Base-by-base conservation (phyloP, 1,140 invertebrate species). In the Tetragnatha versicolor region DNA sequence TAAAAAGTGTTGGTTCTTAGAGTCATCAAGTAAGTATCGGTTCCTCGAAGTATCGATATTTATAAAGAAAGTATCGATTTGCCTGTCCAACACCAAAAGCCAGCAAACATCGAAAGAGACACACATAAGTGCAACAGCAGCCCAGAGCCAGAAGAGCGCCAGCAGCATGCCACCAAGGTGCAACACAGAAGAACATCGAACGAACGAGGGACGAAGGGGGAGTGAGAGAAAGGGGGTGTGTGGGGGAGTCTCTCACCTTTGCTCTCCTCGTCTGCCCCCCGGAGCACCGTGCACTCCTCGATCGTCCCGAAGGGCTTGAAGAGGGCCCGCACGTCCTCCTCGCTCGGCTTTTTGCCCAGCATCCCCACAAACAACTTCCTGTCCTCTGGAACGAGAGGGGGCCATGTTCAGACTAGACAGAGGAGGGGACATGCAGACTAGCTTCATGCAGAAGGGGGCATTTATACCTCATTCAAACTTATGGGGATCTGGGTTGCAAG, bases 321-420 rank as follows among this genome's bases (percentile, higher is more conserved):
- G 85, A 99, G 89, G 88, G 96, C 93, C 87, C 94, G 91, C 82
- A 99, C 94, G 92, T 98, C 97, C 85, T 99, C 97, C 91, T 99
- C 98, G 83, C 93, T 95, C 87, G 99, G 97, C 90, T 98, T 95
- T 89, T 99, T 99, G 89, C 95, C 98, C 85, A 99, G 93, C 97
- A 99, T 99, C 86, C 98, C 98, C 89, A 99, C 95, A 90, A 99
- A 99, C 89, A 99, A 92, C 91, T 99, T 99, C 88, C 97, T 91
- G 91, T 96, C 94, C 93, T 91, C 91, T 91, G 85, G 73, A 80
- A 79, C 39, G 68, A 72, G 78, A 72, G 66, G 78, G 55, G 53
- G 63, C 47, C 53, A 39, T 49, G 29, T 79, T 72, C 58, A 79
- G 58, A 72, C 53, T 61, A 65, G 63, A 61, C 22, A n/a, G n/a